Percentiles rank a stretch among this genome's conserved stretches.
Evolutionary conservation across 2,797 vertebrate species (phyloP).

Genomic region (Mycteria americana): DNA sequence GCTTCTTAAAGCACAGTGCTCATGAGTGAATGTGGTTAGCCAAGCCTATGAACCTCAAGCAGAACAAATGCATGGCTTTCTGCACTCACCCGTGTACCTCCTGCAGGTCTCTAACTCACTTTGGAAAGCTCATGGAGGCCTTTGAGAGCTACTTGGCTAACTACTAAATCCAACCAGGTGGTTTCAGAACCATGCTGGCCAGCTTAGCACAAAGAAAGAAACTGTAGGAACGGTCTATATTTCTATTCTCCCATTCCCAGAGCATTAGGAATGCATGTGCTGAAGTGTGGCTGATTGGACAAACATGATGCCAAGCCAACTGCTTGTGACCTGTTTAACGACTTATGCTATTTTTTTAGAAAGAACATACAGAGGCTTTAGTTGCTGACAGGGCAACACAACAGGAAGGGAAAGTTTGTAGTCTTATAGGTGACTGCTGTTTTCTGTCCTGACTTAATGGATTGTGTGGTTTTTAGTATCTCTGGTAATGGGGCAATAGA

Average conservation of each 20-base stretch:
- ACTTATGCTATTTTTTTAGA: accelerated
- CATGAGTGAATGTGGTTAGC: neutral
- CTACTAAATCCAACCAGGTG: neutral
- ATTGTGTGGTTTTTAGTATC: neutral
- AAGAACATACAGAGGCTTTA: neutral
- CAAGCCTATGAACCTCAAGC: neutral
- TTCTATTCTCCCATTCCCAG: neutral
- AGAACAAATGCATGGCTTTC: neutral
- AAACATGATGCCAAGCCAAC: neutral
- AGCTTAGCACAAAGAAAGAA: neutral
- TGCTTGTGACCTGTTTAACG: neutral
- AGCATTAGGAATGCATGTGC: neutral
- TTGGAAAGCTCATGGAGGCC: neutral
- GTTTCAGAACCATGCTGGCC: neutral
- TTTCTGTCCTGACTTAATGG: neutral
- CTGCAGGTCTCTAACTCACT: neutral
- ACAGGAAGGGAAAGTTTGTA: neutral
- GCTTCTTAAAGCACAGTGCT: neutral
- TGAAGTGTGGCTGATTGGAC: neutral
- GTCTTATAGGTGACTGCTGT: neutral
- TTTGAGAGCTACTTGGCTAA: neutral
- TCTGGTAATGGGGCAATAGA: neutral
- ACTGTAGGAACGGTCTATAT: neutral
- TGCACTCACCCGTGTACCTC: neutral
- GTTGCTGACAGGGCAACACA: neutral